Conservation (phyloP, 2,888 invertebrate species). For the Fabriciana adippe region DNA sequence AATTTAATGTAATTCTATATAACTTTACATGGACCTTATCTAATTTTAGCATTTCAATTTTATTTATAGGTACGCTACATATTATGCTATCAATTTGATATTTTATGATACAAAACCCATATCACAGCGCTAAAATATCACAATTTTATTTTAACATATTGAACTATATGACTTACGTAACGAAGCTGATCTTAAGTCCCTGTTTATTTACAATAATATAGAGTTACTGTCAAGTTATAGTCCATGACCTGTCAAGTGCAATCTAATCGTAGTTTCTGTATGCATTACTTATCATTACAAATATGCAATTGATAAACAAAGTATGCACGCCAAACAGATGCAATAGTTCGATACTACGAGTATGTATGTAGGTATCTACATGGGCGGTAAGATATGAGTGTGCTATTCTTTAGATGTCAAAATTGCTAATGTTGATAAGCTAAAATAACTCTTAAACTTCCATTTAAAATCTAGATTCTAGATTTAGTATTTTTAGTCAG, state of each 20-base stretch:
- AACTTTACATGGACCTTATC: too few species aligned
- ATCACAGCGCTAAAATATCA: not conserved
- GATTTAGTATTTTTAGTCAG: too few species aligned
- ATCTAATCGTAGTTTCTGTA: constrained; percentile 33
- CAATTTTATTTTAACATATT: not conserved
- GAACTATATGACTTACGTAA: not conserved
- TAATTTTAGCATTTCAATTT: too few species aligned
- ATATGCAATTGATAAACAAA: constrained; percentile 43
- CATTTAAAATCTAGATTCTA: too few species aligned
- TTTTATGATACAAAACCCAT: too few species aligned
- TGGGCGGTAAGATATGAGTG: constrained; percentile 6
- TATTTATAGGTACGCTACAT: too few species aligned
- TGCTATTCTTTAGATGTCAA: constrained; percentile 1
- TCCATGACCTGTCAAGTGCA: constrained; percentile 34
- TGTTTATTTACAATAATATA: not conserved
- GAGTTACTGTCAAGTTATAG: constrained; percentile 19
- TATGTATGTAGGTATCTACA: too few species aligned
- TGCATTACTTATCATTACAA: constrained; percentile 43
- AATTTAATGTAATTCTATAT: too few species aligned
- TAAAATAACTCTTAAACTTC: not conserved
- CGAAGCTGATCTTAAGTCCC: constrained; percentile 6
- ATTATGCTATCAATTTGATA: too few species aligned
- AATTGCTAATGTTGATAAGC: too few species aligned
- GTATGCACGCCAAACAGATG: constrained; percentile 29
- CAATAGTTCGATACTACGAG: constrained; percentile 20